Evolutionary conservation across 2,113 vertebrate species (phyloP).

Genomic region (Oncorhynchus clarkii): DNA sequence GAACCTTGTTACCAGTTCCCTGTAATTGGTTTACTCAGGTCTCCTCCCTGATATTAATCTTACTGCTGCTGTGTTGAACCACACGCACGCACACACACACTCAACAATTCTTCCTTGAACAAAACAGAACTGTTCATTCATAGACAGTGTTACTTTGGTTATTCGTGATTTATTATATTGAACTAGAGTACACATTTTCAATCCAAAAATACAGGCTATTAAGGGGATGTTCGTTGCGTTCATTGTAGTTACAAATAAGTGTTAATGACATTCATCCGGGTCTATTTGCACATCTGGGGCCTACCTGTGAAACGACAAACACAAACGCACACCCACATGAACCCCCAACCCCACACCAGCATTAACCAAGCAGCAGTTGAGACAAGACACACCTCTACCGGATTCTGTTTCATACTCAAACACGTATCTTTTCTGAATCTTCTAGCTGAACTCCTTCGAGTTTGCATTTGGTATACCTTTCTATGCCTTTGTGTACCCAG

Average conservation of each 20-base stretch:
- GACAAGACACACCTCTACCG: no score
- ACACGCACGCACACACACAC: background rate
- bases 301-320: no score
- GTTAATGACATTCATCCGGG: no score
- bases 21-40: constrained; percentile 50
- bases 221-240: no score
- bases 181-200: no score
- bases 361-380: background rate
- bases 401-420: no score
- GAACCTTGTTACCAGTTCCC: constrained; percentile 41
- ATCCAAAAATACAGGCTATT: no score
- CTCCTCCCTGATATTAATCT: constrained; percentile 57
- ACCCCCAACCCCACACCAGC: background rate
- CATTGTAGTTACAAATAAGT: no score
- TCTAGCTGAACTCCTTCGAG: constrained; percentile 3
- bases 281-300: no score
- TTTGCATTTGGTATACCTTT: background rate
- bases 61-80: background rate
- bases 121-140: constrained; percentile 21
- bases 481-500: constrained; percentile 8
- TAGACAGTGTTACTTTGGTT: constrained; percentile 5
- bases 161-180: background rate
- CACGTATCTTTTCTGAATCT: background rate
- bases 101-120: background rate
- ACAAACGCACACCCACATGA: background rate